Evolutionary conservation across 2,113 vertebrate genomes (phyloP).

Genomic region (Vulpes ferrilata): DNA sequence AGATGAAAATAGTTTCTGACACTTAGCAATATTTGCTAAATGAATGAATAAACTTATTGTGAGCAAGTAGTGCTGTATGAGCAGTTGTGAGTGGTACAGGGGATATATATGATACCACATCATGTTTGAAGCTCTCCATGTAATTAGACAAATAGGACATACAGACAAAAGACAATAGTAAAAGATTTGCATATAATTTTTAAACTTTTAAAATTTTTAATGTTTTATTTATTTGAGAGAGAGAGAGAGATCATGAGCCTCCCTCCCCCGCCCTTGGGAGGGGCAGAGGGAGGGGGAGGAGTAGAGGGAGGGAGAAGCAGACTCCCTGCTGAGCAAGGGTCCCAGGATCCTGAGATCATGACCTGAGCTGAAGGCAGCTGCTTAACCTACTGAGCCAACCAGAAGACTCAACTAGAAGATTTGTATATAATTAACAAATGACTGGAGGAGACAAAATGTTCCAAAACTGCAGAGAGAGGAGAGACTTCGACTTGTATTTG

Average conservation of each 20-base stretch:
- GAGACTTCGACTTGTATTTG: background rate
- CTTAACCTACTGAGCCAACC: background rate
- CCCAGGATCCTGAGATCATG: background rate
- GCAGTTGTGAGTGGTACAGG: background rate
- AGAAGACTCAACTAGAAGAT: background rate
- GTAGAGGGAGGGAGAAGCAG: background rate
- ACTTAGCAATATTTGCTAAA: background rate
- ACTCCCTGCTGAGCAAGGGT: background rate
- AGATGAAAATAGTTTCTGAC: background rate
- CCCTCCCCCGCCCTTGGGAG: too few relatives aligned
- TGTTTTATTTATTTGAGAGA: background rate
- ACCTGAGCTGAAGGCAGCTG: background rate
- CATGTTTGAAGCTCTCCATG: background rate
- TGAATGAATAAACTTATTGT: background rate
- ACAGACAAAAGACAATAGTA: background rate
- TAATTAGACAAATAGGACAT: background rate
- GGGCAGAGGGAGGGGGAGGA: background rate
- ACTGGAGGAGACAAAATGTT: background rate
- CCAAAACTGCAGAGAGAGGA: background rate
- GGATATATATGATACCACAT: background rate
- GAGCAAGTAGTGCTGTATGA: background rate
- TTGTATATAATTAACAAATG: background rate
- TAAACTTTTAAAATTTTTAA: background rate
- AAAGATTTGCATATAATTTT: background rate
- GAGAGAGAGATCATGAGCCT: background rate